Conservation (phyloP, 2,888 invertebrate species). For the Tyria jacobaeae region DNA sequence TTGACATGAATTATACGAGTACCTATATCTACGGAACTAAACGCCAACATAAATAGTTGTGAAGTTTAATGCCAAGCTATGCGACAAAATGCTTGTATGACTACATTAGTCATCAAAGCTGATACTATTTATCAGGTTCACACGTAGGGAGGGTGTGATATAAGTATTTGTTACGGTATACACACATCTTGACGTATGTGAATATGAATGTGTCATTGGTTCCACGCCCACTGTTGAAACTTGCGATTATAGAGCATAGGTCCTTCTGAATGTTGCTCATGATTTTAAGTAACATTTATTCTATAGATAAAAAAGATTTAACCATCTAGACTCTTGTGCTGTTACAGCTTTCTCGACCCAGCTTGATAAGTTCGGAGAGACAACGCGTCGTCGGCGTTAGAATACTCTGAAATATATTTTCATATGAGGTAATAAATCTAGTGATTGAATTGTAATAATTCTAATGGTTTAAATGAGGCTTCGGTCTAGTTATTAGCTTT, state of each 20-base stretch:
- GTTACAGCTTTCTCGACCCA: too few relatives aligned
- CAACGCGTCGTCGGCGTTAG: too few relatives aligned
- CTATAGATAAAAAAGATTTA: too few relatives aligned
- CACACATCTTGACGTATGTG: slow-evolving; percentile 6
- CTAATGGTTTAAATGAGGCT: too few relatives aligned
- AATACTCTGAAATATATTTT: too few relatives aligned
- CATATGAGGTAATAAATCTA: too few relatives aligned
- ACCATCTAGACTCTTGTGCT: too few relatives aligned
- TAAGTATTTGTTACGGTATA: neutral
- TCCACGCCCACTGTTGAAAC: neutral
- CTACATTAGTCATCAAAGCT: slow-evolving; percentile 9
- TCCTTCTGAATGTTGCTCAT: neutral
- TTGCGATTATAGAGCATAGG: neutral
- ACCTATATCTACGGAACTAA: neutral
- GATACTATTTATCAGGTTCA: neutral
- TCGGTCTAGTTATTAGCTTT: too few relatives aligned
- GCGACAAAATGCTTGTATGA: slow-evolving; percentile 1
- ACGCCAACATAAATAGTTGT: slow-evolving; percentile 5
- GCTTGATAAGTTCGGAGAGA: too few relatives aligned
- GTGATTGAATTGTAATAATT: too few relatives aligned
- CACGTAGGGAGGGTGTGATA: slow-evolving; percentile 16
- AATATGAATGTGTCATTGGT: neutral
- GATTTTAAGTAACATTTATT: neutral
- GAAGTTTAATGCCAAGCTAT: slow-evolving; percentile 15
- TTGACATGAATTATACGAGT: neutral